Evolutionary conservation across 2,888 invertebrate genomes (phyloP).

Genomic region (Ariolimax columbianus): DNA sequence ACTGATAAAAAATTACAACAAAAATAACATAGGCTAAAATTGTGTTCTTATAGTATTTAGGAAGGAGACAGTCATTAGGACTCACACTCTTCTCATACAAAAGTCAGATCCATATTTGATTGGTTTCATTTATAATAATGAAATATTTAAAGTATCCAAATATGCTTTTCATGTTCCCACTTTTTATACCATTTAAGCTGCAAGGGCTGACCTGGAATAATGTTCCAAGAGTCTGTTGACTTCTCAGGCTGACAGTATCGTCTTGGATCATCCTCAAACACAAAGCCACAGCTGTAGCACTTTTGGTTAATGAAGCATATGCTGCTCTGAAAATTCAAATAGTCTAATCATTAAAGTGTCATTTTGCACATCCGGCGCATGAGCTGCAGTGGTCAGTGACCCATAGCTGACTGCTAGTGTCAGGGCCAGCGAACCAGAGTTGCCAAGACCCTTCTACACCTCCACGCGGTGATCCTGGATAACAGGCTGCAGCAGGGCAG

Average conservation of each 20-base stretch:
- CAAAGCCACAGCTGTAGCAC: slow-evolving; percentile 55
- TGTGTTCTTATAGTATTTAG: too few relatives aligned
- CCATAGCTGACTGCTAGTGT: too few relatives aligned
- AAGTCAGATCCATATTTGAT: not conserved
- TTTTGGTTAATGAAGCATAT: slow-evolving; percentile 52
- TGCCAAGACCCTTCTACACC: too few relatives aligned
- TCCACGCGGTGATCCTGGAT: too few relatives aligned
- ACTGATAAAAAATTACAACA: not conserved
- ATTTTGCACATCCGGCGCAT: not conserved
- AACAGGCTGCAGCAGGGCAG: too few relatives aligned
- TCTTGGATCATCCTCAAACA: slow-evolving; percentile 56
- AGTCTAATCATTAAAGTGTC: not conserved
- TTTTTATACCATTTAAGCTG: too few relatives aligned
- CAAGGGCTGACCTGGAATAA: slow-evolving; percentile 53
- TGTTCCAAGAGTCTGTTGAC: slow-evolving; percentile 54
- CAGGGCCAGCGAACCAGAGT: too few relatives aligned
- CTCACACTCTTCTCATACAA: not conserved
- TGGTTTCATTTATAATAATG: not conserved
- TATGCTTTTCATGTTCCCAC: not conserved
- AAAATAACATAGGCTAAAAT: not conserved
- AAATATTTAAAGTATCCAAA: not conserved
- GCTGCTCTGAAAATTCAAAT: slow-evolving; percentile 48
- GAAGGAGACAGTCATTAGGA: too few relatives aligned
- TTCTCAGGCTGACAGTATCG: slow-evolving; percentile 51
- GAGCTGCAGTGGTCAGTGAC: too few relatives aligned